Conservation (phyloP, 1,140 invertebrate species). For the Nasonia vitripennis region DNA sequence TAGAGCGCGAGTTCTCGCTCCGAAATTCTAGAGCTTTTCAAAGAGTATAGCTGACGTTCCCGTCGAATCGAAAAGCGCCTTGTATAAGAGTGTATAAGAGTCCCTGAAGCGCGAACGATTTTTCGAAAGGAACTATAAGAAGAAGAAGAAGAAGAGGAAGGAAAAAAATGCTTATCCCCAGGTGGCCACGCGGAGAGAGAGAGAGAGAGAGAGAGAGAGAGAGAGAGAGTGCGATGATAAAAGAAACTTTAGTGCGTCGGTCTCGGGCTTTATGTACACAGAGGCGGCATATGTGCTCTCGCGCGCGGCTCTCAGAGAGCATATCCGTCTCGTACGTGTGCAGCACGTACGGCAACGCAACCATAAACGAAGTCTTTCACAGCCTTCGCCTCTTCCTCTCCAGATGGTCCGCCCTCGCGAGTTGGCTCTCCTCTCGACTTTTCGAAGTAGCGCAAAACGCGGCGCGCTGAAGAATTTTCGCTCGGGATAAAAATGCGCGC, state of each 20-base stretch:
- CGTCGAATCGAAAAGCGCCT: too few relatives aligned
- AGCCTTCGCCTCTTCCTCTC: conserved; percentile 41
- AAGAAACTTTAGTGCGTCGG: conserved; percentile 5
- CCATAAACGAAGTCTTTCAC: conserved; percentile 17
- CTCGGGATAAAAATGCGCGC: too few relatives aligned
- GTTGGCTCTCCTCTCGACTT: not conserved
- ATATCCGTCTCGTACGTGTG: not conserved
- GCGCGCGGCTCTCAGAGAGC: not conserved
- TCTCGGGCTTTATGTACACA: conserved; percentile 14
- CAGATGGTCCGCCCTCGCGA: conserved; percentile 39
- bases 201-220: too few relatives aligned
- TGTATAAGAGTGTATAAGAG: too few relatives aligned
- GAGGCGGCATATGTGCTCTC: not conserved
- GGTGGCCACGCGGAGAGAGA: conserved; percentile 1
- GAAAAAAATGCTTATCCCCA: conserved; percentile 40
- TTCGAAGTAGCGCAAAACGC: not conserved
- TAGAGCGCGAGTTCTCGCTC: too few relatives aligned
- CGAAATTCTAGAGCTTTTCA: not conserved
- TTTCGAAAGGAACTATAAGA: not conserved
- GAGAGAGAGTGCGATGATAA: conserved; percentile 6
- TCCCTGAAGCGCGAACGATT: not conserved
- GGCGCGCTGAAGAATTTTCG: conserved; percentile 38
- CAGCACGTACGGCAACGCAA: not conserved
- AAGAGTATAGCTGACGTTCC: too few relatives aligned
- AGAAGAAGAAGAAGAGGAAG: not conserved